Conservation (phyloP, 2,113 vertebrate species). For the Neodon shergylaensis region DNA sequence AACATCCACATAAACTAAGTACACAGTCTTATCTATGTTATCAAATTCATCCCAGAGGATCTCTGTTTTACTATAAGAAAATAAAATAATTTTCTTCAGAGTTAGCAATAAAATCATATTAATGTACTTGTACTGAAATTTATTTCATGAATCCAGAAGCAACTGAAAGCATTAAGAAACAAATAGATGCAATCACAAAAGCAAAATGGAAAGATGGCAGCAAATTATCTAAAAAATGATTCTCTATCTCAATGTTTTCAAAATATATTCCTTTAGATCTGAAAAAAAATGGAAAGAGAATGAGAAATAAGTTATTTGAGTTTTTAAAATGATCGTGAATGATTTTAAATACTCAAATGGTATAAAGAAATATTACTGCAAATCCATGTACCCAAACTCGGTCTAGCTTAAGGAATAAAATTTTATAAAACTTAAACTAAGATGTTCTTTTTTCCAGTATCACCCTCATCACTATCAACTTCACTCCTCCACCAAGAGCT, state of each 20-base stretch:
- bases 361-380: not conserved
- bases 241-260: not conserved
- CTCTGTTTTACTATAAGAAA: slow-evolving; percentile 6
- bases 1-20: not conserved
- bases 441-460: not conserved
- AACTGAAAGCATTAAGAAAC: not conserved
- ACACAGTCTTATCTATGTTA: not conserved
- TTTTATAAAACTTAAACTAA: not conserved
- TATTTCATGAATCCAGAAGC: not conserved
- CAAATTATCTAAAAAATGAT: not conserved
- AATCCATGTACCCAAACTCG: not conserved
- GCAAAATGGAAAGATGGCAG: not conserved
- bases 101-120: not conserved
- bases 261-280: not conserved
- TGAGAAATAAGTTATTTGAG: not conserved
- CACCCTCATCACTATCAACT: not conserved
- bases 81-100: not conserved
- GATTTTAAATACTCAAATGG: not conserved
- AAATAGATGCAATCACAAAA: not conserved
- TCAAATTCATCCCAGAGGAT: not conserved
- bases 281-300: not conserved
- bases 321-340: not conserved
- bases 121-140: not conserved
- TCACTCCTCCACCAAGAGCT: not conserved
- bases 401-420: not conserved